Percentiles rank a stretch among this genome's conserved stretches.
phyloP scores from a whole-genome alignment of 2,888 invertebrate species.

The Serripes groenlandicus region DNA sequence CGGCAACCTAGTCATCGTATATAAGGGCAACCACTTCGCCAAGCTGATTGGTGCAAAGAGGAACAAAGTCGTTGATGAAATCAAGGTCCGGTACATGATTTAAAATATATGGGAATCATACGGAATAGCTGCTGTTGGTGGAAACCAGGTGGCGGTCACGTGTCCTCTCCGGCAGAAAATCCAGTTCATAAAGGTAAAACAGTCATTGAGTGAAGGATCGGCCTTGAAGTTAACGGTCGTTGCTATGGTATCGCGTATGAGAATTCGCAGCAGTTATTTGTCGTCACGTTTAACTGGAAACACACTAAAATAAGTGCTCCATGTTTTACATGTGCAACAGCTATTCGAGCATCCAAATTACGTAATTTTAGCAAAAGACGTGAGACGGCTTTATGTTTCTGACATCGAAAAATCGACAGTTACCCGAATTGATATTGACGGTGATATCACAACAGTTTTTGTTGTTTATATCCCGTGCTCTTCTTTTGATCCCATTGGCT shows the following conservation, averaged over 20 bases:
- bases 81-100: conserved; percentile 14
- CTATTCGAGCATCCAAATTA: conserved; percentile 11
- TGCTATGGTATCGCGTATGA: conserved; percentile 25
- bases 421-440: background rate
- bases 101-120: conserved; percentile 18
- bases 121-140: background rate
- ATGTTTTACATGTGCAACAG: background rate
- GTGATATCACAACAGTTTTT: conserved; percentile 14
- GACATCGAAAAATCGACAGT: conserved; percentile 8
- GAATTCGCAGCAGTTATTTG: background rate
- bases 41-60: conserved; percentile 10
- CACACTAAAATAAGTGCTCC: background rate
- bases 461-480: background rate
- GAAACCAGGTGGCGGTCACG: conserved; percentile 8
- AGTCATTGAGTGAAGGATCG: conserved; percentile 17
- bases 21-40: conserved; percentile 9
- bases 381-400: background rate
- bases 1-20: conserved; percentile 16
- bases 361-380: conserved; percentile 3
- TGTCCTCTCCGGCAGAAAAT: conserved; percentile 7
- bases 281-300: conserved; percentile 22
- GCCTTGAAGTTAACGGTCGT: conserved; percentile 12
- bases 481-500: background rate
- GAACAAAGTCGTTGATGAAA: conserved; percentile 16
- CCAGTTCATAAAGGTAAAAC: conserved; percentile 8